Base-by-base conservation (phyloP, 2,113 vertebrate genomes). In the Synchiropus splendidus region DNA sequence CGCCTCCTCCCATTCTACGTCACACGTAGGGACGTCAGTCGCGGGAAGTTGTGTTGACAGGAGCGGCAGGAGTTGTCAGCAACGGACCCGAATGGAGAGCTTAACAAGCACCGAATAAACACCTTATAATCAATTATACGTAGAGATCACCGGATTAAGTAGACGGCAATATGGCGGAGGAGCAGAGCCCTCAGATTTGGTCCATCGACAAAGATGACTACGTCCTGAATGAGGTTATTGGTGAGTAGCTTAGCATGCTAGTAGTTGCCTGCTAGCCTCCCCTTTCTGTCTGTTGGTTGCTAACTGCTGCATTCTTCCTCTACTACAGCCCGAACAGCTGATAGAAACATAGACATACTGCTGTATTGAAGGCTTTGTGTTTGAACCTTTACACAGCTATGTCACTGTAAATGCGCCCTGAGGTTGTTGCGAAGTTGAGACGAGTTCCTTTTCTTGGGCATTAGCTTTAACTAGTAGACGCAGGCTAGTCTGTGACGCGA, bases 191-290 rank as follows among this genome's bases (percentile, higher is more conserved):
- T 56, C 83, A 90, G 74, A 67, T 88, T 55, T 96, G 92, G 92
- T 86, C 92, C 48, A 94, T 94, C 83, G 85, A 92, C 83, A 83
- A 81, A 79, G 92, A 96, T 74, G 92, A 96, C 63, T 96, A 95
- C 58, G 89, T 92, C 63, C 89, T 96, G 67, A 87, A 90, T 74
- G 92, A 95, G 87, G 92, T 95, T 75, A 92, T 96, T 73, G 92
- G 92, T 95, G 81, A 91, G 91, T 72, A 74, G 68, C 68, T 66
- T 63, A 74, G 70, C 70, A 4, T 53, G 74, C 77, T 76, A 74
- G 46, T 3, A 71, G 43, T 77, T 75, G 66, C 72, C 32, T 33
- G 12, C 9, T 62, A 62, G 61, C 58, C 49, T 58, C 48, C 32
- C 42, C 51, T 49, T 39, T 27, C 34, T 54, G 32, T 18, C 52